Base-by-base conservation (phyloP, 2,113 vertebrate species). In the Myrmecobius fasciatus region DNA sequence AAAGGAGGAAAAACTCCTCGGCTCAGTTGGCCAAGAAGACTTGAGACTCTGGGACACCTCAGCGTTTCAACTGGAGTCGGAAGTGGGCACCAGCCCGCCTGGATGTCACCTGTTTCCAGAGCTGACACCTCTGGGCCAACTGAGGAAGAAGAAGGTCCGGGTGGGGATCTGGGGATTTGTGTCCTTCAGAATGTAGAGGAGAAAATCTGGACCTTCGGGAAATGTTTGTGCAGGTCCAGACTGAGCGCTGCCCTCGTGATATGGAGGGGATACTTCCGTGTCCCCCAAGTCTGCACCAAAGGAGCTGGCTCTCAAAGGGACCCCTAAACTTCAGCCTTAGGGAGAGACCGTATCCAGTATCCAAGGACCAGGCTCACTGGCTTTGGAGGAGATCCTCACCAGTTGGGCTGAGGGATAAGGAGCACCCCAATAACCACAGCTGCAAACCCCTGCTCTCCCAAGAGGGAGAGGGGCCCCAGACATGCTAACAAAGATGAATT, bases 21-120 rank as follows among this genome's bases (percentile, higher is more conserved):
- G 94, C 95, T 97, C 97, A 96, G 95, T 97, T 97, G 98, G 96
- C 96, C 14, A 6, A 97, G 97, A 96, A 96, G 93, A 96, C 52
- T 83, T 96, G 67, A 96, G 96, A 67, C 96, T 97, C 96, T 97
- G 96, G 97, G 98, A 98, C 98, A 99, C 96, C 98, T 99, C 98
- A 99, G 98, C 97, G 93, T 92, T 98, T 91, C 97, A 96, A 96
- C 25, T 24, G 28, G 17, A 31, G 46, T 95, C 96, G 95, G 93
- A 95, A 91, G 91, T 60, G 83, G 89, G 94, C 26, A 51, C 6
- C 0, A 91, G 26, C 43, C 48, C 52, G n/a, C n/a, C 3, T 43
- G 67, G n/a, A 6, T 8, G 43, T 91, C 96, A 91, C 67, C 89
- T 92, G 51, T 92, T 52, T 0, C 60, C 46, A n/a, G 52, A 43